Evolutionary conservation across 2,113 vertebrate genomes (phyloP).

Genomic region (Austrofundulus limnaeus): DNA sequence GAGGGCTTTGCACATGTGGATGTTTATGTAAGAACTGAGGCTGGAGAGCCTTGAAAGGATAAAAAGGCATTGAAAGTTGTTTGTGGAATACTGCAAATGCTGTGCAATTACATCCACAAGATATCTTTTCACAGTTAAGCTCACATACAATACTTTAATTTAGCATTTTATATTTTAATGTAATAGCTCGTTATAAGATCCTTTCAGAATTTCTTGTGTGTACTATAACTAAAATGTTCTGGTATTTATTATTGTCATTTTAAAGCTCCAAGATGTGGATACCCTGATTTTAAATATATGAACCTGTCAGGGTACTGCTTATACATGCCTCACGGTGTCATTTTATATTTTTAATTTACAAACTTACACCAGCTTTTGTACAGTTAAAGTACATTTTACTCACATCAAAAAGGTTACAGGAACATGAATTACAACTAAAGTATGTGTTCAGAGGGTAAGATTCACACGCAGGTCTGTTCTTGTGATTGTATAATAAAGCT

Average conservation of each 20-base stretch:
- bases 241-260: slow-evolving; percentile 5
- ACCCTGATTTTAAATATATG: slow-evolving; percentile 3
- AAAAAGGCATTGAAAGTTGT: slow-evolving; percentile 48
- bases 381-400: slow-evolving; percentile 40
- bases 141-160: slow-evolving; percentile 1
- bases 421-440: slow-evolving; percentile 14
- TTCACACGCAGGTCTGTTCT: background rate
- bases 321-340: slow-evolving; percentile 2
- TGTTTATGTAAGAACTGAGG: slow-evolving; percentile 55
- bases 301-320: slow-evolving; percentile 6
- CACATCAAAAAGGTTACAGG: slow-evolving; percentile 16
- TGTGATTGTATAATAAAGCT: slow-evolving; percentile 12
- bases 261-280: slow-evolving; percentile 12
- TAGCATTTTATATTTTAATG: background rate
- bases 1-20: slow-evolving; percentile 40
- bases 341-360: slow-evolving; percentile 25
- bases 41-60: slow-evolving; percentile 41
- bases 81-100: slow-evolving; percentile 14
- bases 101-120: slow-evolving; percentile 14
- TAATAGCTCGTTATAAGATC: background rate
- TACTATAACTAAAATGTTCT: slow-evolving; percentile 1
- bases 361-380: slow-evolving; percentile 17
- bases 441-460: background rate
- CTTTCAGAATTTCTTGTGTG: background rate
- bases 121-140: background rate